Percentiles rank a stretch among this genome's conserved stretches.
Conservation (phyloP, 92 coral and sea anemone species). For the Zoanthus gigantus region DNA sequence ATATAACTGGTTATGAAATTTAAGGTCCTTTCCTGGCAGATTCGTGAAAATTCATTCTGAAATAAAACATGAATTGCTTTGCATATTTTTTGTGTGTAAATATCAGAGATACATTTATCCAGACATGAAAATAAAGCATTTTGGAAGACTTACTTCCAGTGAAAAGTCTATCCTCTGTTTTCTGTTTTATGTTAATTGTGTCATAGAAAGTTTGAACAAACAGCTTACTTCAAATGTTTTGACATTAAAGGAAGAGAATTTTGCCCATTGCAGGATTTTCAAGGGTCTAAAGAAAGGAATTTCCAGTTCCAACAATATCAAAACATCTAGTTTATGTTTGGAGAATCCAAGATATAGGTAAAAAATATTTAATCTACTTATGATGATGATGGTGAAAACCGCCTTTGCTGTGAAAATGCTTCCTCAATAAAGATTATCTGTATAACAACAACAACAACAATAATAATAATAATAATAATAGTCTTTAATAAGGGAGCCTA, state of each 20-base stretch:
- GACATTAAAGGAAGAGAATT: not conserved
- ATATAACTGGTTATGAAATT: slow-evolving; percentile 21
- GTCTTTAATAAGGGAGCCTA: no score
- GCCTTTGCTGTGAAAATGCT: no score
- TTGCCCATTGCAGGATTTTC: no score
- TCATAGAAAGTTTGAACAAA: not conserved
- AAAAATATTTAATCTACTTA: not conserved
- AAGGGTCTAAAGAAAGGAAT: no score
- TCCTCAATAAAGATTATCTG: no score
- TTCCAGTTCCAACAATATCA: not conserved
- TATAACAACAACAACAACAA: no score
- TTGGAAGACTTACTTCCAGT: not conserved
- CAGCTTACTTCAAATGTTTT: not conserved
- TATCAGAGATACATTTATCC: not conserved
- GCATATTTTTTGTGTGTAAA: not conserved
- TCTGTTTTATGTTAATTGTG: not conserved
- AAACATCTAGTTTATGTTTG: not conserved
- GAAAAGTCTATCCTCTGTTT: not conserved
- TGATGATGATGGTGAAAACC: not conserved
- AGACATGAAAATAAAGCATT: not conserved
- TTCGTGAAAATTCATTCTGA: not conserved
- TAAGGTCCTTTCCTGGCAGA: not conserved
- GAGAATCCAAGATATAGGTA: not conserved
- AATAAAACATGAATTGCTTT: no score
- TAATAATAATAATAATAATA: no score